Evolutionary conservation across 2,113 vertebrate species (phyloP), one percentile per base, ranked within the genome.

Genomic region (Panthera leo): DNA sequence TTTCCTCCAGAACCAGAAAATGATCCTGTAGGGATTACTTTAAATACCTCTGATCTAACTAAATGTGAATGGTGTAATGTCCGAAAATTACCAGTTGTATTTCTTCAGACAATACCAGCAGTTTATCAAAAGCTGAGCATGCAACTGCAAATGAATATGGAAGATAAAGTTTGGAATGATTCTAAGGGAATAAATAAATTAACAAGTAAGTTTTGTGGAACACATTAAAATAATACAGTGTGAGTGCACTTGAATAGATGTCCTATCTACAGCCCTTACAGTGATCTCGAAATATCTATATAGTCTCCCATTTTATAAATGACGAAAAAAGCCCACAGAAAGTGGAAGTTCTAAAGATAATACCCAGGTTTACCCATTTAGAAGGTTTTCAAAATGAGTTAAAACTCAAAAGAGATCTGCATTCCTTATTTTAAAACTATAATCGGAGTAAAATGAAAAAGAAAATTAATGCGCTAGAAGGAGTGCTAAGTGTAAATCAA

Each of bases 41-140:
- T 99, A 48, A 98, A 98, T 97, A 99, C 99, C 34, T 99, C 99
- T 29, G 99, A 99, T 98, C 99, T 99, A 97, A 99, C 99, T 94
- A 99, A 99, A 98, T 99, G 99, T 91, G 99, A 99, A 98, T 99
- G 99, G 99, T 99, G 99, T 98, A 99, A 98, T 93, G 99, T 99
- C 55, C 98, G 99, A 86, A 99, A 99, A 97, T 98, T 99, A 55
- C 99, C 99, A 5, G 99, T 99, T 45, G 98, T 99, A 82, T 99
- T 99, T 98, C 99, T 99, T 80, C 99, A 99, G 98, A 99, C 99
- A 16, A 94, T 98, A 6, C 98, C 98, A 11, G 90, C 97, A 14
- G 99, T 99, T 98, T 99, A 99, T 85, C 98, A 98, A 25, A 99
- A 99, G 18, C 98, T 99, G 85, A 99, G 99, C 84, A 85, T 98